A percentile compares a stretch with the other conserved stretches of the same genome.
These are phyloP conservation scores for Drosophila jambulina DNA, from an alignment of 1,140 invertebrate species.

Conservation along the genomic window DNA sequence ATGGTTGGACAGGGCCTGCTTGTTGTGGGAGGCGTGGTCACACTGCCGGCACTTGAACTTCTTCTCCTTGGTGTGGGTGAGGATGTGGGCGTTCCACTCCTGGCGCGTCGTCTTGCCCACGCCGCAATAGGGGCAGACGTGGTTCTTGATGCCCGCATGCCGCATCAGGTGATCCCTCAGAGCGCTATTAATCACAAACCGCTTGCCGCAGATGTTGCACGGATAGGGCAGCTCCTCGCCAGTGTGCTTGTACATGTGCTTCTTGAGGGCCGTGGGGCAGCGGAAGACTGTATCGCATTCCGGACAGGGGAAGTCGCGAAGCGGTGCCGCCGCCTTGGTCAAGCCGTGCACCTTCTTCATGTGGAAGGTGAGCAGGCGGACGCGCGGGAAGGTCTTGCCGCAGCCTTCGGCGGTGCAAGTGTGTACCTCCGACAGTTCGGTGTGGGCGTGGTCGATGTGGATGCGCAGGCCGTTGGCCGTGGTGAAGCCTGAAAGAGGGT, in stretches of 20 bases:
- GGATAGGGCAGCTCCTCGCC: conserved; percentile 87
- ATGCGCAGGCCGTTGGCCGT: conserved; percentile 77
- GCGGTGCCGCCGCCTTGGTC: conserved; percentile 67
- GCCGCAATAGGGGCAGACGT: conserved; percentile 81
- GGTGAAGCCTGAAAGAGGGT: conserved; percentile 55
- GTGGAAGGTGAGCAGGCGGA: conserved; percentile 78
- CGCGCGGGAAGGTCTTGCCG: conserved; percentile 73
- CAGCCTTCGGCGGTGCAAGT: conserved; percentile 74
- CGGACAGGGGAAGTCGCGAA: conserved; percentile 73
- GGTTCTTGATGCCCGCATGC: conserved; percentile 82
- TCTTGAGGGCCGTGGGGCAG: conserved; percentile 81
- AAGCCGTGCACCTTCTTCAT: conserved; percentile 80
- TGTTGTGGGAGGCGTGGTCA: conserved; percentile 79
- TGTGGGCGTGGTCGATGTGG: conserved; percentile 80
- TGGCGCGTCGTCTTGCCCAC: conserved; percentile 80
- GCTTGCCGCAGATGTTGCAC: conserved; percentile 86
- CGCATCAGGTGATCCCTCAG: conserved; percentile 80
- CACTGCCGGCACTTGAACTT: conserved; percentile 81
- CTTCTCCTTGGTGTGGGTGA: conserved; percentile 82
- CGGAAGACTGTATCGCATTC: conserved; percentile 82
- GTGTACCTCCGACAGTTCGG: conserved; percentile 71
- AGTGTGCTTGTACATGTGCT: conserved; percentile 87
- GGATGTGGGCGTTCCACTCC: conserved; percentile 82
- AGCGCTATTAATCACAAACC: conserved; percentile 79
- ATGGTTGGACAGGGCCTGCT: conserved; percentile 75